These are phyloP conservation scores for Subacronicta megacephala DNA, from an alignment of 2,888 invertebrate species.

Conservation along the genomic window DNA sequence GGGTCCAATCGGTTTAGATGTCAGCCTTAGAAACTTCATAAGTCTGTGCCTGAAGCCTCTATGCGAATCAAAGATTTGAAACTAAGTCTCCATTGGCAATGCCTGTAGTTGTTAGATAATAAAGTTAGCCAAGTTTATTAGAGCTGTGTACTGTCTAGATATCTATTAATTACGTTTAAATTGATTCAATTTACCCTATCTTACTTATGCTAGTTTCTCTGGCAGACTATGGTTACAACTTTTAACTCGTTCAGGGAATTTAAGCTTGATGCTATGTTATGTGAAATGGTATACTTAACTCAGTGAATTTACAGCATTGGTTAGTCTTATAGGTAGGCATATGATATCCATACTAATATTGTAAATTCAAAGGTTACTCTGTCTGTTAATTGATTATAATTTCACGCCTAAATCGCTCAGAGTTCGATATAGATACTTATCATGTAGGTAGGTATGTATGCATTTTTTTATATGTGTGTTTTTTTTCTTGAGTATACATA, in stretches of 20 bases:
- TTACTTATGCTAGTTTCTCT: not conserved
- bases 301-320: too few relatives aligned
- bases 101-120: conserved; percentile 20
- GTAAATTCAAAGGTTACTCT: too few relatives aligned
- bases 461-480: too few relatives aligned
- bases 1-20: not conserved
- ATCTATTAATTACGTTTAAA: not conserved
- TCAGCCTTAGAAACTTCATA: not conserved
- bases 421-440: too few relatives aligned
- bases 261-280: not conserved
- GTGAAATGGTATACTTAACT: not conserved
- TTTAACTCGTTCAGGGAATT: not conserved
- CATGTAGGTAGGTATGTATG: too few relatives aligned
- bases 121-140: conserved; percentile 2
- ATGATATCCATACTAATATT: too few relatives aligned
- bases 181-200: not conserved
- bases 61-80: conserved; percentile 15
- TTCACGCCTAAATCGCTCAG: too few relatives aligned
- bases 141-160: not conserved
- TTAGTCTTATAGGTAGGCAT: too few relatives aligned
- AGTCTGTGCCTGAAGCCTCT: conserved; percentile 15
- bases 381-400: too few relatives aligned
- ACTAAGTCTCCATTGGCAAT: conserved; percentile 23
- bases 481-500: too few relatives aligned
- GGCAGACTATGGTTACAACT: not conserved